A percentile compares a stretch with the other conserved stretches of the same genome.
These are phyloP conservation scores for Lerista edwardsae DNA, from an alignment of 2,797 vertebrate genomes.

Conservation along the genomic window DNA sequence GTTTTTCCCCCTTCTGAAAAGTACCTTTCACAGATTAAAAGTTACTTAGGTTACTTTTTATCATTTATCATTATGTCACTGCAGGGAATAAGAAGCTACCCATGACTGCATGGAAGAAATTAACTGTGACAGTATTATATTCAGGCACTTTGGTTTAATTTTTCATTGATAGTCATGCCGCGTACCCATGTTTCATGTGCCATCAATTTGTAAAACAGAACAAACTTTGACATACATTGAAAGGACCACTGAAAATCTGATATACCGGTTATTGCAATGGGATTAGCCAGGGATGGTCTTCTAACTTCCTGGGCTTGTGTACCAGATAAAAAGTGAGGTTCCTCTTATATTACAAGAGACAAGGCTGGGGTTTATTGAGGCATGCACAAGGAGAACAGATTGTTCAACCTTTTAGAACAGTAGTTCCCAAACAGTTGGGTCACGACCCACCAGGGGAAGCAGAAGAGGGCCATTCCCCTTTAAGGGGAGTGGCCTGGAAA, in stretches of 20 bases:
- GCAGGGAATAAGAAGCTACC: constrained; percentile 37
- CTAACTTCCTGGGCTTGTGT: neutral
- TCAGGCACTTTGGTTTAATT: neutral
- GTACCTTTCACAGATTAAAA: constrained; percentile 4
- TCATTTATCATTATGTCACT: constrained; percentile 28
- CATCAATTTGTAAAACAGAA: neutral
- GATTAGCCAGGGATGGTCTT: neutral
- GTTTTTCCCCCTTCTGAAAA: neutral
- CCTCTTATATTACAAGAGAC: too few species aligned
- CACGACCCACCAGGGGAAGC: too few species aligned
- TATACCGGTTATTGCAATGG: neutral
- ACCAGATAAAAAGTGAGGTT: neutral
- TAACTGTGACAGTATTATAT: constrained; percentile 12
- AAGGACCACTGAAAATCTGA: neutral
- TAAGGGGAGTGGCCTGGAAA: too few species aligned
- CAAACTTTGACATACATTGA: neutral
- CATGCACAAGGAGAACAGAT: too few species aligned
- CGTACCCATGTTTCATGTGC: neutral
- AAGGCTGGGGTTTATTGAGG: too few species aligned
- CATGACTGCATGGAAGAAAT: neutral
- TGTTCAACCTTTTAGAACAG: too few species aligned
- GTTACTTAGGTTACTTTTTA: constrained; percentile 24
- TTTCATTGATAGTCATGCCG: neutral
- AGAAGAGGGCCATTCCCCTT: too few species aligned
- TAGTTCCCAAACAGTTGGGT: too few species aligned